These are phyloP conservation scores for Brachionichthys hirsutus DNA, from an alignment of 2,113 vertebrate genomes.

Conservation along the genomic window DNA sequence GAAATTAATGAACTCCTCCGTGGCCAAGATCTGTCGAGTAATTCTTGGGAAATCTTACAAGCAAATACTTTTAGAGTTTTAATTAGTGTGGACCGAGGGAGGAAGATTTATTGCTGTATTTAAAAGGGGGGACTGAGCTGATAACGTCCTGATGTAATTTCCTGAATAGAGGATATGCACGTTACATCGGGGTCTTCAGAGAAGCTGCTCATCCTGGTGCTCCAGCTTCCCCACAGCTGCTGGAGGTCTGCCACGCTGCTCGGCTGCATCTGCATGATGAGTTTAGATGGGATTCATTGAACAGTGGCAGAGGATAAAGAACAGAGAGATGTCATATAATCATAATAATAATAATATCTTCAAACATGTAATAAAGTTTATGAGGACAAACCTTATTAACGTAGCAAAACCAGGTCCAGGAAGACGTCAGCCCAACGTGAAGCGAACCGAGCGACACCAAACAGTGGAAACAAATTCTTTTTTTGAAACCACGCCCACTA, in stretches of 20 bases:
- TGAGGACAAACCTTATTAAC: slow-evolving; percentile 16
- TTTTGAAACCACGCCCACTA: slow-evolving; percentile 9
- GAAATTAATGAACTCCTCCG: too few species aligned
- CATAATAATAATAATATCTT: too few species aligned
- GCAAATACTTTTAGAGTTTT: not conserved
- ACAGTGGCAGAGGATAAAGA: too few species aligned
- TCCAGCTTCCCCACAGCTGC: slow-evolving; percentile 41
- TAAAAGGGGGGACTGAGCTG: too few species aligned
- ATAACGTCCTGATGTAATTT: too few species aligned
- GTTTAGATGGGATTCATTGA: not conserved
- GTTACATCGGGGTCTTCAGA: slow-evolving; percentile 59
- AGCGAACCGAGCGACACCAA: not conserved
- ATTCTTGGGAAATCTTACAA: not conserved
- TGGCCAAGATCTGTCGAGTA: not conserved
- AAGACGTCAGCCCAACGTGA: not conserved
- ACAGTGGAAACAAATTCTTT: slow-evolving; percentile 17
- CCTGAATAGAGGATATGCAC: not conserved
- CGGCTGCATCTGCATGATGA: slow-evolving; percentile 36
- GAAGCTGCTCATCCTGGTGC: slow-evolving; percentile 24
- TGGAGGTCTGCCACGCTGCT: not conserved
- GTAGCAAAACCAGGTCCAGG: not conserved
- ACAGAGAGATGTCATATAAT: too few species aligned
- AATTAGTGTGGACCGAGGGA: not conserved
- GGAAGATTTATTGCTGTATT: too few species aligned
- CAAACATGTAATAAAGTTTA: not conserved